These are phyloP conservation scores for Macropodus opercularis DNA, from an alignment of 2,797 vertebrate genomes.

Conservation along the genomic window DNA sequence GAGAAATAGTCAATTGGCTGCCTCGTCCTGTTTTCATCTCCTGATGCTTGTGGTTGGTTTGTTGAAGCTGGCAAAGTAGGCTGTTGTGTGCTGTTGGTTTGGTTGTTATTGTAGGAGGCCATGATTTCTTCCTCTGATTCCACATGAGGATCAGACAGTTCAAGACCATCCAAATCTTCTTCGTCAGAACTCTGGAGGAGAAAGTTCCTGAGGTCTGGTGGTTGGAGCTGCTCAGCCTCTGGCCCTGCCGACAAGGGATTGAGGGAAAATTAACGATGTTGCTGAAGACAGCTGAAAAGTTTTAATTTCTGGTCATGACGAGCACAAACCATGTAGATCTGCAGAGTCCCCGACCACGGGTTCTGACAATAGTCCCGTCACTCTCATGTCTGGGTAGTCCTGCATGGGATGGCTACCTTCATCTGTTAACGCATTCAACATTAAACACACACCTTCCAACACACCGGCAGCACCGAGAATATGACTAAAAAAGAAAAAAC, in stretches of 20 bases:
- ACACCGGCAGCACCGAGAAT: not conserved
- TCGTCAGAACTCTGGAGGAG: conserved; percentile 78
- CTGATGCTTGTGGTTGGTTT: conserved; percentile 10
- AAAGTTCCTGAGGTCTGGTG: conserved; percentile 71
- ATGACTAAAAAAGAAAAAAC: conserved; percentile 16
- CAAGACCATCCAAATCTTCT: conserved; percentile 58
- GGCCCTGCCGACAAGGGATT: conserved; percentile 34
- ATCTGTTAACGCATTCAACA: conserved; percentile 43
- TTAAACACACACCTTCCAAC: conserved; percentile 6
- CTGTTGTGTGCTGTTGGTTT: conserved; percentile 5
- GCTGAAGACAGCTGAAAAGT: not conserved
- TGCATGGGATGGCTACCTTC: conserved; percentile 44
- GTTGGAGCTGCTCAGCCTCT: conserved; percentile 62
- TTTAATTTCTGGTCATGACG: not conserved
- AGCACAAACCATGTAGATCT: conserved; percentile 69
- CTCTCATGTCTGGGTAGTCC: conserved; percentile 59
- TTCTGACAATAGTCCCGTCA: conserved; percentile 49
- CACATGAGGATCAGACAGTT: conserved; percentile 63
- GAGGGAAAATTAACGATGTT: not conserved
- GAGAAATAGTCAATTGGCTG: conserved; percentile 81
- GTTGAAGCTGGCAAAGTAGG: conserved; percentile 47
- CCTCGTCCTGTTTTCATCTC: conserved; percentile 25
- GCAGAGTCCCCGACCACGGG: conserved; percentile 47
- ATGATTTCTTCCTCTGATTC: conserved; percentile 78
- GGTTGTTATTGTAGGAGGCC: conserved; percentile 70